Base-by-base conservation (phyloP, 2,797 vertebrate genomes). In the Propithecus deckenii region DNA sequence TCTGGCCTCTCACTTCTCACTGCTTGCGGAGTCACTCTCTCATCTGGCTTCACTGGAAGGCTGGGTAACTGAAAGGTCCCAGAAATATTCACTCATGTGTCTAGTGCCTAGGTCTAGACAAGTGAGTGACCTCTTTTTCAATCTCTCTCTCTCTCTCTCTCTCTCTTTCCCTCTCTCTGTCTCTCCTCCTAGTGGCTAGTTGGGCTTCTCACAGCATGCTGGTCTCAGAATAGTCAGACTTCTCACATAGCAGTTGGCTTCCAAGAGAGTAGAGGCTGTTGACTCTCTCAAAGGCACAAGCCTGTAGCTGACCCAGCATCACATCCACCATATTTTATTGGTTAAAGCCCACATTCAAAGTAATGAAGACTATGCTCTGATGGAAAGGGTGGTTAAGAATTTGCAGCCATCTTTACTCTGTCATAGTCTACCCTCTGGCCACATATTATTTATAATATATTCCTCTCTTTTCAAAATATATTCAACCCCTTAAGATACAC, bases 381-480 rank as follows among this genome's bases (percentile, higher is more conserved):
- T 85, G n/a, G 17, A 87, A 96, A 92, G 28, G 2, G 28, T 46
- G 11, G 25, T 48, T 71, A 55, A 84, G 50, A 84, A 72, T 72
- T 18, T 92, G 38, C 2, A 83, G 35, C 14, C 76, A 57, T 88
- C 79, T 50, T 71, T 48, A 85, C 35, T 52, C 63, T 65, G 55
- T 48, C 92, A 85, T 35, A 74, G 65, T 59, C 81, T 43, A 74
- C 30, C 2, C 32, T 52, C 63, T 91, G 23, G 12, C 41, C 32
- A 76, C 30, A 61, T 17, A 90, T 50, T 13, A 59, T 86, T 86
- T 94, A 69, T 18, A 55, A 23, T 9, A 55, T 55, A 23, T 25
- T 52, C 20, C 25, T 84, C 38, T 32, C 87, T 94, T 94, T 76
- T 79, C 46, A 72, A 85, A 92, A 85, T 72, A 85, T n/a, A 72